These are phyloP conservation scores for Isoperla grammatica DNA, from an alignment of 2,888 invertebrate genomes.

Conservation along the genomic window DNA sequence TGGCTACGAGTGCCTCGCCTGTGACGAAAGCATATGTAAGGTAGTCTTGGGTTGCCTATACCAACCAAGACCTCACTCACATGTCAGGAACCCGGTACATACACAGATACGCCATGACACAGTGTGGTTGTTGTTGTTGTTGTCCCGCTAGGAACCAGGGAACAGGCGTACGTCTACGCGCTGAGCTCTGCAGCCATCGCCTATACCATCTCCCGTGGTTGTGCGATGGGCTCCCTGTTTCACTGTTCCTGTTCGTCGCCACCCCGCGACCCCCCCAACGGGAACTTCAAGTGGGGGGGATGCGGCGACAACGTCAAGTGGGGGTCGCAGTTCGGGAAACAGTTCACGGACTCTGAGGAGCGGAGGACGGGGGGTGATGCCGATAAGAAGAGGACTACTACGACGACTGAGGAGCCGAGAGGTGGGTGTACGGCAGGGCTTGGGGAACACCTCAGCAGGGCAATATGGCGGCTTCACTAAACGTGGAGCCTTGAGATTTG, in stretches of 20 bases:
- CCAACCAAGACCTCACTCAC: no score
- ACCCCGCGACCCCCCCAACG: conserved; percentile 61
- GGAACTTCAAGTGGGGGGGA: conserved; percentile 79
- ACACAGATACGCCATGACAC: no score
- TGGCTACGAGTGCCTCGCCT: no score
- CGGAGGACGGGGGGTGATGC: background rate
- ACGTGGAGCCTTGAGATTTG: no score
- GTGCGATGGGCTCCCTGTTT: conserved; percentile 65
- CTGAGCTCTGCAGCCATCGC: conserved; percentile 73
- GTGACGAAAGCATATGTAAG: no score
- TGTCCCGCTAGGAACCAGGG: conserved; percentile 62
- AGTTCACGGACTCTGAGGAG: conserved; percentile 55
- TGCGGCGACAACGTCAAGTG: conserved; percentile 77
- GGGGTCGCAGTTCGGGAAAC: conserved; percentile 64
- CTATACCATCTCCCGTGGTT: conserved; percentile 71
- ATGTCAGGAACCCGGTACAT: no score
- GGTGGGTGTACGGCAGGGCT: no score
- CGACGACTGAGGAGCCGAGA: no score
- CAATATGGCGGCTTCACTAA: no score
- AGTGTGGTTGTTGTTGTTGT: no score
- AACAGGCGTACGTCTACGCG: conserved; percentile 81
- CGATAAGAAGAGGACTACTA: background rate
- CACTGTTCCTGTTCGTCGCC: conserved; percentile 75
- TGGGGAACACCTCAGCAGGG: no score
- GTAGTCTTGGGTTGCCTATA: no score